Conservation (phyloP, 2,888 invertebrate species). For the Sarcophaga caerulescens region DNA sequence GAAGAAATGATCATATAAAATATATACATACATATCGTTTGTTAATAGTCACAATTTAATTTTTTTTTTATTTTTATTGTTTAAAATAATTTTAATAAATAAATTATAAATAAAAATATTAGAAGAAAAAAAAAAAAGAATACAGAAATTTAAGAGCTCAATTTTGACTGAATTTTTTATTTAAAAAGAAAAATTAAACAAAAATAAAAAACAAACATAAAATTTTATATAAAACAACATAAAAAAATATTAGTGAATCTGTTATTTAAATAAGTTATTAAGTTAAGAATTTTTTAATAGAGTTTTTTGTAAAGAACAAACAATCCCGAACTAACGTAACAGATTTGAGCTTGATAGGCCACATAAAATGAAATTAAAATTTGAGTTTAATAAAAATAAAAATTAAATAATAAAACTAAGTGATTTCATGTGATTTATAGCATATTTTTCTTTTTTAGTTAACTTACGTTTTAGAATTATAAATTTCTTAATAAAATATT, state of each 20-base stretch:
- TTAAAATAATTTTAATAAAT: constrained; percentile 29
- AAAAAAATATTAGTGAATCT: constrained; percentile 34
- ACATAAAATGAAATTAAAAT: constrained; percentile 38
- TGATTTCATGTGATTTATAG: constrained; percentile 23
- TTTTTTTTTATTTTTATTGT: constrained; percentile 17
- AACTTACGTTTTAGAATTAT: background rate
- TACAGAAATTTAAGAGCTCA: constrained; percentile 73
- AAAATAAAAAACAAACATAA: background rate
- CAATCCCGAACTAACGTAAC: constrained; percentile 15
- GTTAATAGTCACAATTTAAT: constrained; percentile 8
- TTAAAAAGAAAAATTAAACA: background rate
- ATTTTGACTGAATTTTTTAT: constrained; percentile 77
- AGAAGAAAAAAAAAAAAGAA: constrained; percentile 43
- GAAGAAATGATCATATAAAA: constrained; percentile 8
- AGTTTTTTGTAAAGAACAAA: background rate
- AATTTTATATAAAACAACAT: background rate
- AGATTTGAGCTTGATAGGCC: constrained; percentile 47
- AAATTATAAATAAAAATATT: constrained; percentile 33
- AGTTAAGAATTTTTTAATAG: constrained; percentile 59
- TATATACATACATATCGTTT: constrained; percentile 51
- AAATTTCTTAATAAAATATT: no score
- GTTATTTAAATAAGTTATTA: constrained; percentile 51
- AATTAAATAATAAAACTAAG: background rate
- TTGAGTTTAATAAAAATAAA: constrained; percentile 6
- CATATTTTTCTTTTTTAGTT: background rate